Evolutionary conservation across 2,888 invertebrate species (phyloP).

Genomic region (Rambutsinella grinnellia): DNA sequence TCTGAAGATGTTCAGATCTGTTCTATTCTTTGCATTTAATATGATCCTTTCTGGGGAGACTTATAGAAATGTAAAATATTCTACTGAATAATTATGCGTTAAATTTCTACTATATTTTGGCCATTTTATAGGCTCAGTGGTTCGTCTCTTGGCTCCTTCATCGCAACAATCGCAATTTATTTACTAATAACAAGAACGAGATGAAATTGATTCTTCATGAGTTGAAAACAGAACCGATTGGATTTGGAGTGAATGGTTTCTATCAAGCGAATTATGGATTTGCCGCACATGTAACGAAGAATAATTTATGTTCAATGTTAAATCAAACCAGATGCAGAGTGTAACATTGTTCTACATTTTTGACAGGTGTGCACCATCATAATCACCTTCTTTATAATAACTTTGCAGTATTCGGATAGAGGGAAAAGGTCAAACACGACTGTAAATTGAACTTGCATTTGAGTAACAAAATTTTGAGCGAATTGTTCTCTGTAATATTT

Average conservation of each 20-base stretch:
- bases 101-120: no score
- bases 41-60: constrained; percentile 17
- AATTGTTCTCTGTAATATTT: no score
- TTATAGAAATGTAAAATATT: constrained; percentile 20
- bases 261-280: constrained; percentile 18
- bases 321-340: not conserved
- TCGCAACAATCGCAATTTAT: constrained; percentile 12
- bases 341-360: not conserved
- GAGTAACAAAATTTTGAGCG: no score
- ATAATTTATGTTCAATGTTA: no score
- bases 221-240: constrained; percentile 10
- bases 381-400: constrained; percentile 31
- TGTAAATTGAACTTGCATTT: no score
- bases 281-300: constrained; percentile 7
- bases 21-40: constrained; percentile 15
- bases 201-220: constrained; percentile 14
- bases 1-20: constrained; percentile 26
- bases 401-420: constrained; percentile 18
- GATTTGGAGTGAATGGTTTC: constrained; percentile 13
- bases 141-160: constrained; percentile 15
- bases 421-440: no score
- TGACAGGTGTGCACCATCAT: constrained; percentile 22
- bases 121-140: no score
- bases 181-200: not conserved
- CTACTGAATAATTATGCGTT: no score